Conservation (phyloP, 2,113 vertebrate genomes). For the Quiscalus mexicanus region DNA sequence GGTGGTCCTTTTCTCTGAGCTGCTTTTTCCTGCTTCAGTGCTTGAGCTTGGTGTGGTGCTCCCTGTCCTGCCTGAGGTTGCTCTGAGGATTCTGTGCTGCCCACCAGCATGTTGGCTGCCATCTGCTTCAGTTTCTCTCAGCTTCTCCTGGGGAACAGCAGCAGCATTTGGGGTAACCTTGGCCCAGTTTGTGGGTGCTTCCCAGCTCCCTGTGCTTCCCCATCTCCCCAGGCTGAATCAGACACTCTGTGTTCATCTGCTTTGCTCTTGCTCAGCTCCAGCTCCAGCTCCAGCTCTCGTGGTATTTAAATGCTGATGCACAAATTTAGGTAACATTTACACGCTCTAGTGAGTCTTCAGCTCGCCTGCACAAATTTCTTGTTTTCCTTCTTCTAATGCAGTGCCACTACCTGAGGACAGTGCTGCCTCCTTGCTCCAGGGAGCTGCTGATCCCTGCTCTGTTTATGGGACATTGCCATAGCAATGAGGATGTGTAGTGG, state of each 20-base stretch:
- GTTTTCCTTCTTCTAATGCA: conserved; percentile 8
- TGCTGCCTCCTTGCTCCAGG: neutral
- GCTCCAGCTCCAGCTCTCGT: neutral
- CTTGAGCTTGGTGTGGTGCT: neutral
- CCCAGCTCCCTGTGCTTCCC: neutral
- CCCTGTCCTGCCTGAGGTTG: neutral
- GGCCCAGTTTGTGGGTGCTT: neutral
- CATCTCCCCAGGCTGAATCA: neutral
- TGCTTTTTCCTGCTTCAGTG: neutral
- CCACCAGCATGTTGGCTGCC: neutral
- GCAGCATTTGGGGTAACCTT: neutral
- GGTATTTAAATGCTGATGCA: conserved; percentile 24
- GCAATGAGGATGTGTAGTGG: neutral
- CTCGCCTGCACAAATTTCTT: neutral
- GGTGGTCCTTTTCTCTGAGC: neutral
- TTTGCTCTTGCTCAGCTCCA: neutral
- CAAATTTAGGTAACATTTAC: conserved; percentile 32
- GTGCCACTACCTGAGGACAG: neutral
- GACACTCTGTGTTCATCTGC: neutral
- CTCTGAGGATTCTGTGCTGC: neutral
- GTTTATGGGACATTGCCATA: neutral
- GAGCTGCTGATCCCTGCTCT: neutral
- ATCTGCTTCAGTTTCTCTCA: neutral
- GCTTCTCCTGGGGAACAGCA: neutral
- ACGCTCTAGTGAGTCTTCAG: conserved; percentile 7